Evolutionary conservation across 2,888 invertebrate genomes (phyloP), one percentile per base, ranked within the genome.

Genomic region (Automeris io): DNA sequence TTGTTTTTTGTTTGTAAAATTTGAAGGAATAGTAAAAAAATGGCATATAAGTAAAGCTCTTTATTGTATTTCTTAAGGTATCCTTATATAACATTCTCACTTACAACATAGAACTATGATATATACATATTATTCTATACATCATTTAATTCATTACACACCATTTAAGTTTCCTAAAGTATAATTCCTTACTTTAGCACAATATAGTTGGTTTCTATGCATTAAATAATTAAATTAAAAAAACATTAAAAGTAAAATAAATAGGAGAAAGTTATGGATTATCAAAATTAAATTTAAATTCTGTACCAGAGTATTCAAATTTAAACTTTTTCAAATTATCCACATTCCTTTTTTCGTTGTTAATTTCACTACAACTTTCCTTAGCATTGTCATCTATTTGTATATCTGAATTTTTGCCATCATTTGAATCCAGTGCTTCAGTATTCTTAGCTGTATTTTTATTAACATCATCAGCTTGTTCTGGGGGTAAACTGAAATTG

Each of bases 201-300:
- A 19, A 19, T 6, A 5, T 23, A 8, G n/a, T 23, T n/a, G 23
- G 6, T 9, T 2, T 6, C 8, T 23, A 23, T 23, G 8, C 23
- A 23, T n/a, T 23, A n/a, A n/a, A n/a, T 26, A 12, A 26, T 2
- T 13, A 16, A 40, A n/a, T 36, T 35, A 44, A 37, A 29, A 29
- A 29, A 5, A n/a, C n/a, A n/a, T n/a, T n/a, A n/a, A n/a, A 12
- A 5, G 22, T 9, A 24, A 29, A 37, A 31, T 0, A 12, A 11
- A 16, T 24, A 45, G 12, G 24, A 43, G 26, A 33, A 32, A 51
- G 21, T 51, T 62, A 72, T 33, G 51, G 51, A 50, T 66, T 57
- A 57, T 71, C 59, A 54, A 73, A 55, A 65, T 70, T 57, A 77
- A 93, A 93, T 63, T 87, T 90, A 74, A 92, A 93, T 40, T 76